Evolutionary conservation across 2,888 invertebrate genomes (phyloP), one percentile per base, ranked within the genome.

Genomic region (Brachycybe producta): DNA sequence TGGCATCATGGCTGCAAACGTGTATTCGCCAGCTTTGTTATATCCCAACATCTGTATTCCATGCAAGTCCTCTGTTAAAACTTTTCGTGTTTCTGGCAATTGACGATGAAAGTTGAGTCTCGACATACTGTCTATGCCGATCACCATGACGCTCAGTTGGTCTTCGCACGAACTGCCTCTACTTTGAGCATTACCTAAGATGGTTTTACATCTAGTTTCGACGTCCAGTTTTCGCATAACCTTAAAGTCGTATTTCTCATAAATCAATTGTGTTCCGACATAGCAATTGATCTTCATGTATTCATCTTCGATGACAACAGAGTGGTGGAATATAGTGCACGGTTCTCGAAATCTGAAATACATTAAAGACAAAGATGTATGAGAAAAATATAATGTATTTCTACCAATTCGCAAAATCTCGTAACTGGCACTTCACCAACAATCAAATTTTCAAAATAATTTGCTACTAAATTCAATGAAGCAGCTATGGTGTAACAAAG

Each of bases 1-100:
- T 0, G 92, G 84, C 7, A 84, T 75, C 52, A 94, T 65, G 65
- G 94, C 94, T 1, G 90, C 87, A 64, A 84, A 91, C 0, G 92
- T 92, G 65, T 92, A 94, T 65, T 92, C 92, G 3, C 80, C 94
- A 7, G 94, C 83, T 73, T 94, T 94, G 64, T 85, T 90, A 24
- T 41, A 41, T n/a, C 41, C 41, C 21, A 41, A 19, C 23, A 41
- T 8, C 5, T 41, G 23, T 8, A 41, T 41, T 5, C 23, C 41
- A 5, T 11, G 5, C 11, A 41, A 5, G 23, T 19, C 17, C 8
- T 41, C 13, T 5, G 15, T 19, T 5, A 41, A 11, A 8, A 7
- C 11, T 11, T 41, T n/a, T 8, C 11, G 17, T 7, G 41, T 41
- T n/a, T 19, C 23, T 7, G 41, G 21, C 41, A 41, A 11, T 19